These are phyloP conservation scores for Threskiornis aethiopicus DNA, from an alignment of 2,797 vertebrate genomes.

Conservation along the genomic window DNA sequence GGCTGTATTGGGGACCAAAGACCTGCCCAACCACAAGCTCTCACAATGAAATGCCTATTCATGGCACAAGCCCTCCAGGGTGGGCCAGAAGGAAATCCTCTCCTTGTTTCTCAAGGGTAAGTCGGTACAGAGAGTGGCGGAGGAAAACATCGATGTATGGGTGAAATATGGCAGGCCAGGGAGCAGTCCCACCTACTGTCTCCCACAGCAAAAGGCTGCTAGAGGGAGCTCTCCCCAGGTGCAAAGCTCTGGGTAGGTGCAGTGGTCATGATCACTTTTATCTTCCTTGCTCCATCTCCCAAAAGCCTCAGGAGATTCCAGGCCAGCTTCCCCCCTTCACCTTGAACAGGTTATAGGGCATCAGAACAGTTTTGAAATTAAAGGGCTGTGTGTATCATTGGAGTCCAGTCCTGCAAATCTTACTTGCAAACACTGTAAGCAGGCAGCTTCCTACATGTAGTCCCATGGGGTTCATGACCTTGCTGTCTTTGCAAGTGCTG, in stretches of 20 bases:
- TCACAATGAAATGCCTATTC: neutral
- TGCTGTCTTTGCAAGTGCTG: neutral
- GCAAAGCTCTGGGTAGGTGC: neutral
- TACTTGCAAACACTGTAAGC: neutral
- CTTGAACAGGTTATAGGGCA: neutral
- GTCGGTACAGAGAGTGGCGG: neutral
- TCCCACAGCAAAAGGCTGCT: neutral
- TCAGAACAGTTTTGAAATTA: neutral
- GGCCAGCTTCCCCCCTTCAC: neutral
- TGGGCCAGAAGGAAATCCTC: neutral
- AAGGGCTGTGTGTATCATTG: neutral
- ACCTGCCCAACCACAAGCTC: neutral
- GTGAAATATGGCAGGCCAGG: neutral
- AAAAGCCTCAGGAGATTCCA: neutral
- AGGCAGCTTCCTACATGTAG: neutral
- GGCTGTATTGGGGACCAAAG: neutral
- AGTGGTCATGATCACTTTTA: neutral
- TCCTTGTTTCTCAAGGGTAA: neutral
- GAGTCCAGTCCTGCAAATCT: neutral
- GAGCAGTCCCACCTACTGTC: neutral
- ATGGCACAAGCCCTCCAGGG: neutral
- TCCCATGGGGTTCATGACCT: neutral
- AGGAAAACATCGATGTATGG: fast-evolving
- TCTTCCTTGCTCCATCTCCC: neutral
- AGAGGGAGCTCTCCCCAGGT: neutral